phyloP scores from a whole-genome alignment of 2,797 vertebrate genomes.

The Melanotaenia boesemani region DNA sequence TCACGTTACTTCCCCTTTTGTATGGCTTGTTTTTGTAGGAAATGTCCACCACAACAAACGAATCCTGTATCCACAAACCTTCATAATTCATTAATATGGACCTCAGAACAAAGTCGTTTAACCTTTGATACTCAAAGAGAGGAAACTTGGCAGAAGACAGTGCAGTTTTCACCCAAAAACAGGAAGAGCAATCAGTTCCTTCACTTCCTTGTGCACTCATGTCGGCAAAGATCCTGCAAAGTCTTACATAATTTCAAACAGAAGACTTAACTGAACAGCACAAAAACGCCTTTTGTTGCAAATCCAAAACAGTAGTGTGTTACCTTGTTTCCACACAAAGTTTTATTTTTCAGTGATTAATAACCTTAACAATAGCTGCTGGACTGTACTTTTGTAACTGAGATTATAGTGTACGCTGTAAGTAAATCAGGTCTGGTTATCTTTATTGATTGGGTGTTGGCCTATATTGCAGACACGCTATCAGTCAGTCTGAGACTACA shows the following conservation, averaged over 20 bases:
- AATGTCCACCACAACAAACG: constrained; percentile 10
- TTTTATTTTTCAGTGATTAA: constrained; percentile 22
- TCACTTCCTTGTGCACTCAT: constrained; percentile 67
- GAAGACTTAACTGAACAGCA: neutral
- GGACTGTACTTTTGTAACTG: constrained; percentile 20
- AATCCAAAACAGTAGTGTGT: neutral
- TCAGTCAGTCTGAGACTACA: constrained; percentile 32
- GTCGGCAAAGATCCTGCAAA: constrained; percentile 20
- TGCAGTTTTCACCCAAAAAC: constrained; percentile 66
- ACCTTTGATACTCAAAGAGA: constrained; percentile 61
- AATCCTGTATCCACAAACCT: constrained; percentile 1
- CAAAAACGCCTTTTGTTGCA: neutral
- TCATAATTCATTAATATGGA: constrained; percentile 49
- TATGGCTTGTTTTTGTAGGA: constrained; percentile 35
- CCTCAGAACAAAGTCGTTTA: constrained; percentile 26
- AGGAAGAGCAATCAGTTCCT: constrained; percentile 79
- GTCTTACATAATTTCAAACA: constrained; percentile 23
- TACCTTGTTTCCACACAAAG: neutral
- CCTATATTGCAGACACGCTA: constrained; percentile 12
- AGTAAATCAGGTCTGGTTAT: constrained; percentile 47
- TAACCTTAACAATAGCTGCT: constrained; percentile 1
- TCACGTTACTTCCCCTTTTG: neutral
- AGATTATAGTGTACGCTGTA: constrained; percentile 7
- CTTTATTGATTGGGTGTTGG: constrained; percentile 57
- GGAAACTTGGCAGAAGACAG: constrained; percentile 61